Conservation (phyloP, 2,888 invertebrate genomes). For the Melinaea menophilus region DNA sequence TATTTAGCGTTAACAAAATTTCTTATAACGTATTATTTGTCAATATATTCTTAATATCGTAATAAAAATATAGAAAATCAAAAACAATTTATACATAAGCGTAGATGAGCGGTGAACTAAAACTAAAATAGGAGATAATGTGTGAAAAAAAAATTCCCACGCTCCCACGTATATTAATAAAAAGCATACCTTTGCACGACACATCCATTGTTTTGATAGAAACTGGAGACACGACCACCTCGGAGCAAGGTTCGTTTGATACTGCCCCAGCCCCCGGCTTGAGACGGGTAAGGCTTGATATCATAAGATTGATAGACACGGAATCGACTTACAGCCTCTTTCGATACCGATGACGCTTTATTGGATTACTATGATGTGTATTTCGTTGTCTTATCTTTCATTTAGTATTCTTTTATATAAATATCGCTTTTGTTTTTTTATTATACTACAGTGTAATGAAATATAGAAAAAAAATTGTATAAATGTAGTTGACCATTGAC, state of each 20-base stretch:
- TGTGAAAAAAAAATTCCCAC: slow-evolving; percentile 8
- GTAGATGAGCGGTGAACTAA: neutral
- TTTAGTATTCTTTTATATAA: no score
- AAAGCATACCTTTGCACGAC: slow-evolving; percentile 27
- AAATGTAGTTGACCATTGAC: no score
- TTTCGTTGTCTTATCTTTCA: neutral
- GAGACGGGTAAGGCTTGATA: slow-evolving; percentile 25
- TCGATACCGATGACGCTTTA: slow-evolving; percentile 28
- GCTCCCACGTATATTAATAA: slow-evolving; percentile 3
- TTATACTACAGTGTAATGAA: no score
- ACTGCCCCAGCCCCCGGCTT: slow-evolving; percentile 36
- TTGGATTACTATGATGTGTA: slow-evolving; percentile 7
- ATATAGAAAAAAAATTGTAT: no score
- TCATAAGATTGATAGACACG: slow-evolving; percentile 30
- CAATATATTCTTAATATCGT: no score
- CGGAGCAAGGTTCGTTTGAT: slow-evolving; percentile 30
- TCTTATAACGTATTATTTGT: no score
- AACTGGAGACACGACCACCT: slow-evolving; percentile 36
- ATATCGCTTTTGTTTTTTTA: no score
- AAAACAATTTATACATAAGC: neutral
- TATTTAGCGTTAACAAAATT: no score
- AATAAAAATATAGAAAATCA: neutral
- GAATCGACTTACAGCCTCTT: slow-evolving; percentile 26
- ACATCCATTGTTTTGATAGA: slow-evolving; percentile 42
- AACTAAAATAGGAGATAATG: neutral